Evolutionary conservation across 2,113 vertebrate genomes (phyloP), one percentile per base, ranked within the genome.

Genomic region (Notarius lentiginosus): DNA sequence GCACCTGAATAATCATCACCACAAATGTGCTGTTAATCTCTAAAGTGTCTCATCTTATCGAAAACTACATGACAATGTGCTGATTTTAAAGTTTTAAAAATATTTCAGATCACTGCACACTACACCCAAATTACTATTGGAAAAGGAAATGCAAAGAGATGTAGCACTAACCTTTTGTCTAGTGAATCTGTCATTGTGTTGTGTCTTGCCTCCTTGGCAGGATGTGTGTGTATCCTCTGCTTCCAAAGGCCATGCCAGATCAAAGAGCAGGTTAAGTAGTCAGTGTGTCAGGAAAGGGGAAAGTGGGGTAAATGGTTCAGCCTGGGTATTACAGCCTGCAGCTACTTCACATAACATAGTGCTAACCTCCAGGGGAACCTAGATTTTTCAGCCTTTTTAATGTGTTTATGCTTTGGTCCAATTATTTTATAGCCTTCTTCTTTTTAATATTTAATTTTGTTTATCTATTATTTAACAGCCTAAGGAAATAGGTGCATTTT

Each of bases 181-280:
- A 41, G 63, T 81, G 55, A 72, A 72, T 72, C 22, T 83, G 68
- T n/a, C 8, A 11, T 49, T 75, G 79, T 83, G 68, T 72, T 65
- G n/a, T 82, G 56, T 75, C 22, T 60, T 65, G 68, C 41, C 7
- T 20, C 68, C 65, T 55, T 82, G 86, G 58, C 47, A 60, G 79
- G 79, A 83, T 87, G 80, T 87, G n/a, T 87, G 68, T 83, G 68
- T 87, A 87, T 75, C 70, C 80, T 87, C 66, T 83, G 55, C 58
- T 55, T 87, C 53, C 68, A 87, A 30, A 73, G 79, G 85, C 85
- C 56, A 83, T 66, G 47, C 5, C 18, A 53, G 79, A 82, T 87
- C 80, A 87, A 86, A 86, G 79, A 49, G 66, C 34, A 86, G 85
- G 85, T 86, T 86, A 86, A 82, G 79, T 86, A 79, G 85, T 73